Conservation (phyloP, 2,888 invertebrate species). For the Euclidia mi region DNA sequence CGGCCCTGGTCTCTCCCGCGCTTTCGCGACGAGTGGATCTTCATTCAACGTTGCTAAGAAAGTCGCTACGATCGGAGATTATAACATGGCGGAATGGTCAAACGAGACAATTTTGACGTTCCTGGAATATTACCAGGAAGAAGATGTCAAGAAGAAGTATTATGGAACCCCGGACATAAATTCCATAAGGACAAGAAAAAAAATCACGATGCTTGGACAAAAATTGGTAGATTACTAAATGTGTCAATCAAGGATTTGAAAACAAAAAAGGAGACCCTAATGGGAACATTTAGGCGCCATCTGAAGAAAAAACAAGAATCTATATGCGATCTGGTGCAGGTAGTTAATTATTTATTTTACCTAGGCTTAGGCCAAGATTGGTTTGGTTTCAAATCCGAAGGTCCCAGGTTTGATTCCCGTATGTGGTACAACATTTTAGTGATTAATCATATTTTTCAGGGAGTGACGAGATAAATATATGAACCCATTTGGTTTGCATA, state of each 20-base stretch:
- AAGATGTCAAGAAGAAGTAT: constrained; percentile 6
- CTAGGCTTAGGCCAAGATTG: background rate
- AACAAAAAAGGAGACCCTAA: constrained; percentile 6
- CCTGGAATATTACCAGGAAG: constrained; percentile 37
- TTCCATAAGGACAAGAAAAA: constrained; percentile 22
- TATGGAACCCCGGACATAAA: constrained; percentile 10
- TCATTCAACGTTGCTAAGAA: constrained; percentile 40
- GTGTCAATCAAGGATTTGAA: background rate
- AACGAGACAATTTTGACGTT: constrained; percentile 37
- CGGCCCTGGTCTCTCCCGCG: constrained; percentile 39
- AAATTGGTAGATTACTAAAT: constrained; percentile 6
- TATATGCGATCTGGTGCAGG: constrained; percentile 6
- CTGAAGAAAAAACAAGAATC: constrained; percentile 18
- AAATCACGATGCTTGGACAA: constrained; percentile 2
- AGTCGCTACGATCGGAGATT: no score
- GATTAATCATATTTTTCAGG: no score
- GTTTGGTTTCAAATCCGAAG: background rate
- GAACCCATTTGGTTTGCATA: no score
- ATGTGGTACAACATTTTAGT: no score
- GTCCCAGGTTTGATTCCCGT: no score
- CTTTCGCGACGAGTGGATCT: constrained; percentile 41
- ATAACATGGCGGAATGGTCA: constrained; percentile 37
- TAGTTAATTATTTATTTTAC: background rate
- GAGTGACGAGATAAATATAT: no score
- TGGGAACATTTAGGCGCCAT: constrained; percentile 19